phyloP scores from a whole-genome alignment of 2,888 invertebrate genomes.

The Hedya salicella region DNA sequence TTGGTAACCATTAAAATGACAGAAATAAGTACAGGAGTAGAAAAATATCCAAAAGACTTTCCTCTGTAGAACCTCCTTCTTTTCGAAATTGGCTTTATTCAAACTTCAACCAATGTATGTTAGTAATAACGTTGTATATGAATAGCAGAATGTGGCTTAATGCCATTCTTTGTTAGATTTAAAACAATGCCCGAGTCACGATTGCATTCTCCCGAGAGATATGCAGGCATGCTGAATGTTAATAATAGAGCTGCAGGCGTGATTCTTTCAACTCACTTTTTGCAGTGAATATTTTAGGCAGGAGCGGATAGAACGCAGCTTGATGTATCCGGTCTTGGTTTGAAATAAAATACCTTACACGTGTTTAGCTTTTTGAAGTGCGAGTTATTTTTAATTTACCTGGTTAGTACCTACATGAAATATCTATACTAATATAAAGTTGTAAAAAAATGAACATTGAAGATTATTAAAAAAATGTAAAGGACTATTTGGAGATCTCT shows the following conservation, averaged over 20 bases:
- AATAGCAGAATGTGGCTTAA: slow-evolving; percentile 6
- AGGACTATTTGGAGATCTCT: too few relatives aligned
- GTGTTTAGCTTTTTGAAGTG: not conserved
- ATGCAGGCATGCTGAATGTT: slow-evolving; percentile 25
- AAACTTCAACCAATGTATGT: too few relatives aligned
- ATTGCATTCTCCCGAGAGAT: slow-evolving; percentile 25
- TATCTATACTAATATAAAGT: too few relatives aligned
- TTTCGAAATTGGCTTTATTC: too few relatives aligned
- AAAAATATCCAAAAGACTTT: too few relatives aligned
- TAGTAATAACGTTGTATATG: not conserved
- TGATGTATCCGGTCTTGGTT: not conserved
- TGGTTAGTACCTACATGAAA: too few relatives aligned
- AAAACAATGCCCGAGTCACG: slow-evolving; percentile 22
- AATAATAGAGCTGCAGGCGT: slow-evolving; percentile 30
- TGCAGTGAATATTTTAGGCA: slow-evolving; percentile 36
- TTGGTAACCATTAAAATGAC: too few relatives aligned
- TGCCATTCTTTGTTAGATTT: slow-evolving; percentile 26
- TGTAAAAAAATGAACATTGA: too few relatives aligned
- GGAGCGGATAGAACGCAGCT: slow-evolving; percentile 24
- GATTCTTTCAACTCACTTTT: slow-evolving; percentile 31
- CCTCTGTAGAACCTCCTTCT: too few relatives aligned
- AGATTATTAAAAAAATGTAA: too few relatives aligned
- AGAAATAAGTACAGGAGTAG: too few relatives aligned
- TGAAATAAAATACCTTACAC: slow-evolving; percentile 34
- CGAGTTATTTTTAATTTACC: not conserved